Conservation (phyloP, 2,888 invertebrate species). For the Apotomis turbidana region DNA sequence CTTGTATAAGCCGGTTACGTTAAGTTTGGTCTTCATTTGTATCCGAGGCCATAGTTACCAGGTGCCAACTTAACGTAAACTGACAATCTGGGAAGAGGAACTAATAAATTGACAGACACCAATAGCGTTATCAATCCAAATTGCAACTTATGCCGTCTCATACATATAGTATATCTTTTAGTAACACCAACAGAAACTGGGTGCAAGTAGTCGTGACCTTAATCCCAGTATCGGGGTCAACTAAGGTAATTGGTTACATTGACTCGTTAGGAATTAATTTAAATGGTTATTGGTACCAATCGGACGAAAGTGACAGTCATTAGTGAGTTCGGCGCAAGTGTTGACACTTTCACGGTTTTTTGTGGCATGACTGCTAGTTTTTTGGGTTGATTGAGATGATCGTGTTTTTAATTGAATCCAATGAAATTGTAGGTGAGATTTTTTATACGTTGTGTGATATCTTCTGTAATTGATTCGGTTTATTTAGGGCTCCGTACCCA, state of each 20-base stretch:
- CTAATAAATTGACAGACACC: too few species aligned
- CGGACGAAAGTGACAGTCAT: slow-evolving; percentile 53
- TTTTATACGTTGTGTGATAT: too few species aligned
- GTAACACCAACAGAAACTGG: slow-evolving; percentile 43
- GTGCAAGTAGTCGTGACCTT: slow-evolving; percentile 55
- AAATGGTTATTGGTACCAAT: slow-evolving; percentile 62
- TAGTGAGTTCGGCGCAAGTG: slow-evolving; percentile 17
- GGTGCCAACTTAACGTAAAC: too few species aligned
- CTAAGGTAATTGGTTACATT: slow-evolving; percentile 54
- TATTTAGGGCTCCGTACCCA: too few species aligned
- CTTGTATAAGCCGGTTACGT: too few species aligned
- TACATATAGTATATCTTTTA: background rate
- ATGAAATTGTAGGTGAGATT: too few species aligned
- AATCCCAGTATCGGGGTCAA: slow-evolving; percentile 57
- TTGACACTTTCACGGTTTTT: slow-evolving; percentile 40
- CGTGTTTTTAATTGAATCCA: too few species aligned
- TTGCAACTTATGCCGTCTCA: background rate
- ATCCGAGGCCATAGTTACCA: too few species aligned
- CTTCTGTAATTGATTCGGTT: too few species aligned
- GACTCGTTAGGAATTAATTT: slow-evolving; percentile 62
- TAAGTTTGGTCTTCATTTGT: too few species aligned
- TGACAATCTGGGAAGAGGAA: too few species aligned
- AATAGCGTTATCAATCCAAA: background rate
- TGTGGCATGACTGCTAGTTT: background rate
- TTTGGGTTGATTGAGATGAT: background rate